A percentile compares a stretch with the other conserved stretches of the same genome.
These are phyloP conservation scores for Oligia fasciuncula DNA, from an alignment of 2,888 invertebrate genomes.

Conservation along the genomic window DNA sequence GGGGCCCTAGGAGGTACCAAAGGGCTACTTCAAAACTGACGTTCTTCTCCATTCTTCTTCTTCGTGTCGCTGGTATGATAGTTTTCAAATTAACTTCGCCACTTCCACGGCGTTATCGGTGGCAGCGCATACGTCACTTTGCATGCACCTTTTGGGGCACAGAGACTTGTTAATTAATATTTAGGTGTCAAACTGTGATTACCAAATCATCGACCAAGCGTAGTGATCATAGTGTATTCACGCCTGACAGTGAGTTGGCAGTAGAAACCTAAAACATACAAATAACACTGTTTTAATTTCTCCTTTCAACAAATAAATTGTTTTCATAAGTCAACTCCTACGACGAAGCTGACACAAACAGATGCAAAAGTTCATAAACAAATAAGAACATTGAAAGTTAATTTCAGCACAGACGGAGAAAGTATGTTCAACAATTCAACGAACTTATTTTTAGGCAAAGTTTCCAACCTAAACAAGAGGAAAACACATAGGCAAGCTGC, in stretches of 20 bases:
- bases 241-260: neutral
- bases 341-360: conserved; percentile 6
- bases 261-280: neutral
- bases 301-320: neutral
- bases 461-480: neutral
- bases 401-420: conserved; percentile 22
- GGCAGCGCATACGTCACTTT: too few species aligned
- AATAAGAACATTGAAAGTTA: conserved; percentile 26
- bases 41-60: neutral
- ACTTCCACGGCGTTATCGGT: neutral
- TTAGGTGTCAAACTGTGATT: neutral
- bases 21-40: neutral
- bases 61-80: neutral
- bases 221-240: neutral
- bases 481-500: neutral
- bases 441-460: conserved; percentile 17
- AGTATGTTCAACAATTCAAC: conserved; percentile 2
- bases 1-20: neutral
- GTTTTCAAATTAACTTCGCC: neutral
- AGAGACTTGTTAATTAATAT: neutral
- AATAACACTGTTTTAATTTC: neutral
- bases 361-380: conserved; percentile 18
- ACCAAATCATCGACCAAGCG: neutral
- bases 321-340: neutral
- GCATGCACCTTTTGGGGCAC: neutral